phyloP scores from a whole-genome alignment of 2,113 vertebrate genomes.

The Bos javanicus region DNA sequence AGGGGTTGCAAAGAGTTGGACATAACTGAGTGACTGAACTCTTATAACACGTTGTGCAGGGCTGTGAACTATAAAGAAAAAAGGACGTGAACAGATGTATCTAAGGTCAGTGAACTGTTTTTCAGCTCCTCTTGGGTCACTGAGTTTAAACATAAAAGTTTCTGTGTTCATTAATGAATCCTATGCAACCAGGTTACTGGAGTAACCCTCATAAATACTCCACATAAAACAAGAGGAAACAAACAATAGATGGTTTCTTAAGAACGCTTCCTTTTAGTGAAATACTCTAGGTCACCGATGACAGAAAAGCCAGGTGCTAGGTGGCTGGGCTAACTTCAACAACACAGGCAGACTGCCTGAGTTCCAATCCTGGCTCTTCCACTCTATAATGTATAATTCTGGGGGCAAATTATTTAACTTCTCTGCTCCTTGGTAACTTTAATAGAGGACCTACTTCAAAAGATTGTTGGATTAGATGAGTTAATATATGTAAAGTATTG shows the following conservation, averaged over 20 bases:
- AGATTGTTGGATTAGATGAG: neutral
- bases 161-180: constrained; percentile 39
- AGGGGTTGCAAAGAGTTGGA: neutral
- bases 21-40: neutral
- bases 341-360: neutral
- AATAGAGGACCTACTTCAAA: neutral
- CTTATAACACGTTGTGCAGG: neutral
- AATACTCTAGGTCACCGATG: neutral
- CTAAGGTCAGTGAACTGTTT: neutral
- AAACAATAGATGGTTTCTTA: neutral
- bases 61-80: neutral
- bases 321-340: neutral
- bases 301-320: neutral
- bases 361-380: neutral
- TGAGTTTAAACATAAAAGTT: constrained; percentile 44
- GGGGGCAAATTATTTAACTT: neutral
- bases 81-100: neutral
- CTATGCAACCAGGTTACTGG: constrained; percentile 18
- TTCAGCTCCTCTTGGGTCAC: constrained; percentile 27
- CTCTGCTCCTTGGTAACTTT: neutral
- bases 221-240: neutral
- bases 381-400: neutral
- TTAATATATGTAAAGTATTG: neutral
- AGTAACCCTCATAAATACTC: neutral
- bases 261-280: neutral